Evolutionary conservation across 2,888 invertebrate species (phyloP), one percentile per base, ranked within the genome.

Genomic region (Apamea monoglypha): DNA sequence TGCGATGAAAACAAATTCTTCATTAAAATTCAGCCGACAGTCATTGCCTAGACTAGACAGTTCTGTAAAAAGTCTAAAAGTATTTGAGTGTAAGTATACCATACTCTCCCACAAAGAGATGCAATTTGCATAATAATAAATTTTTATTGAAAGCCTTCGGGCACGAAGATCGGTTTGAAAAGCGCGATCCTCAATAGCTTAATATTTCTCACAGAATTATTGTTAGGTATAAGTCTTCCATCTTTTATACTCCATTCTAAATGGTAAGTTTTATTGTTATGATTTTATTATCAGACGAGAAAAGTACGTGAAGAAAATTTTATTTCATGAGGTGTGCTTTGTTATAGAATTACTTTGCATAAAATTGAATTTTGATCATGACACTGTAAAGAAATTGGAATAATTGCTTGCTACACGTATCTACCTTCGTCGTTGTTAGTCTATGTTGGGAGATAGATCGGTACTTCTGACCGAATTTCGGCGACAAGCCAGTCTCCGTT

Each of bases 61-160:
- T 82, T 87, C 86, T 81, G 64, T 82, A 72, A 90, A 85, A 88
- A 86, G 77, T 80, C 86, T 94, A 92, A 94, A 94, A 93, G 92
- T 92, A 92, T 93, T 94, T 90, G 87, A 91, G 89, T 87, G 89
- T 91, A 91, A 92, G 92, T 88, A 90, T 91, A 92, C 91, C 92
- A 91, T 89, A 93, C 91, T 90, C 89, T 86, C 82, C 91, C 88
- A 92, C 94, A 94, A 93, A 94, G 93, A 93, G 92, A 94, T 94
- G 94, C 95, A 95, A 96, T 96, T 96, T 96, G 94, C 96, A 96
- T 96, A 93, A 95, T 94, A 96, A 96, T 96, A 95, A 92, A 93
- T 94, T 95, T 95, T 94, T 94, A 95, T 95, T 94, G 94, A 93
- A 94, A 92, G 92, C 92, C 89, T 91, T 91, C 80, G 88, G 87